These are phyloP conservation scores for Enhydra lutris DNA, from an alignment of 2,113 vertebrate genomes.

Conservation along the genomic window DNA sequence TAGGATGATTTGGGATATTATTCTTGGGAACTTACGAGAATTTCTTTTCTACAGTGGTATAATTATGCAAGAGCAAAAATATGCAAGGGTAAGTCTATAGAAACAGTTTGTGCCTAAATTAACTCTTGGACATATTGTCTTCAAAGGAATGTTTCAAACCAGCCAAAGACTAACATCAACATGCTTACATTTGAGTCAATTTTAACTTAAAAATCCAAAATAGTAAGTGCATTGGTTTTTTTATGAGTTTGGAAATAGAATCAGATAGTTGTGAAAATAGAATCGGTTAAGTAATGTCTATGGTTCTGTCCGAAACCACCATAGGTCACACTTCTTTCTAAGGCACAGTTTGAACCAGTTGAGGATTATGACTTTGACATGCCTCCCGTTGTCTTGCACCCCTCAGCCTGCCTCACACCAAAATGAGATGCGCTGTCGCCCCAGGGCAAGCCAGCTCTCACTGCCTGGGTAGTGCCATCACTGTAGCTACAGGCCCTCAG, in stretches of 20 bases:
- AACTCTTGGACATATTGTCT: background rate
- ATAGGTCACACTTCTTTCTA: background rate
- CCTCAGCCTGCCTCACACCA: background rate
- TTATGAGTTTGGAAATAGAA: background rate
- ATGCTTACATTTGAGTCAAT: background rate
- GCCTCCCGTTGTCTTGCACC: background rate
- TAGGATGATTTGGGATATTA: background rate
- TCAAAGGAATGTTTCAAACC: conserved; percentile 6
- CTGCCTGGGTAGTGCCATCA: fast-evolving
- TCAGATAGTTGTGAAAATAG: background rate
- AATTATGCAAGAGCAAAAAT: background rate
- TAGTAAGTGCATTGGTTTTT: background rate
- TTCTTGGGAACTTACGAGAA: background rate
- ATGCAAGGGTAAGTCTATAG: background rate
- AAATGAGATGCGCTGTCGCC: background rate
- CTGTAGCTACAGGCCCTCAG: background rate
- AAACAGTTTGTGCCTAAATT: background rate
- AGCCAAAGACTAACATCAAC: background rate
- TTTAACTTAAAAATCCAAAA: conserved; percentile 34
- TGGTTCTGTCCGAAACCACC: background rate
- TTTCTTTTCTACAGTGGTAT: background rate
- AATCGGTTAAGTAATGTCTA: background rate
- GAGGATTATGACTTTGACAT: background rate
- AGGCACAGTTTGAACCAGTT: background rate
- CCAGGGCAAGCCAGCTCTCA: background rate